Evolutionary conservation across 2,888 invertebrate species (phyloP), one percentile per base, ranked within the genome.

Genomic region (Zaprionus obscuricornis): DNA sequence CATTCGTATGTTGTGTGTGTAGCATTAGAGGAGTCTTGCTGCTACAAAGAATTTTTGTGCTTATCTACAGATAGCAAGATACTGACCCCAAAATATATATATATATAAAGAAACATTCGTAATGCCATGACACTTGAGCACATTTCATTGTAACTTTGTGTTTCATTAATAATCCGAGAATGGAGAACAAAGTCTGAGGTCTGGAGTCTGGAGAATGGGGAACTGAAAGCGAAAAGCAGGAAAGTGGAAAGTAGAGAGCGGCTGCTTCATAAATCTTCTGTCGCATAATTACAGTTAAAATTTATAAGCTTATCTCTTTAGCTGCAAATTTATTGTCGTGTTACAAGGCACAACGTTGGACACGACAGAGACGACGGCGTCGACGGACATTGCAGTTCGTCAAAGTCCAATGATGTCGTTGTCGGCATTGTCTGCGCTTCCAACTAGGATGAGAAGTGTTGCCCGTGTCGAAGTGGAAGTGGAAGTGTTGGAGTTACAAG

Each of bases 221-320:
- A n/a, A n/a, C 22, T 2, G 24, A n/a, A n/a, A n/a, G n/a, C 14
- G 7, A 13, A 17, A 6, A 5, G n/a, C 2, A n/a, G 1, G 10
- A 7, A 31, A 1, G 29, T 8, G n/a, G 5, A 8, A 2, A 20
- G 1, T 13, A 29, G 55, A 36, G 54, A 34, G 36, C 0, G 27
- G 51, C 26, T 52, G 59, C 70, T 74, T 78, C 84, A 83, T 83
- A 83, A 83, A 83, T 83, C 82, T 83, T 83, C 73, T 75, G 84
- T 76, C 85, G 77, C 84, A 81, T 83, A 83, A 83, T 83, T 83
- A 83, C 82, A 85, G 82, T 83, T 86, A 85, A 83, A 85, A 85
- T 85, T 85, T 85, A 85, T 85, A 85, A 81, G 85, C 85, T 81
- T 85, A 85, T 83, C 85, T 83, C 85, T 73, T 84, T 85, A 86